Percentiles rank a stretch among this genome's conserved stretches.
Evolutionary conservation across 35 echinoderm and acorn worm species (phyloP).

Genomic region (Acanthaster planci): DNA sequence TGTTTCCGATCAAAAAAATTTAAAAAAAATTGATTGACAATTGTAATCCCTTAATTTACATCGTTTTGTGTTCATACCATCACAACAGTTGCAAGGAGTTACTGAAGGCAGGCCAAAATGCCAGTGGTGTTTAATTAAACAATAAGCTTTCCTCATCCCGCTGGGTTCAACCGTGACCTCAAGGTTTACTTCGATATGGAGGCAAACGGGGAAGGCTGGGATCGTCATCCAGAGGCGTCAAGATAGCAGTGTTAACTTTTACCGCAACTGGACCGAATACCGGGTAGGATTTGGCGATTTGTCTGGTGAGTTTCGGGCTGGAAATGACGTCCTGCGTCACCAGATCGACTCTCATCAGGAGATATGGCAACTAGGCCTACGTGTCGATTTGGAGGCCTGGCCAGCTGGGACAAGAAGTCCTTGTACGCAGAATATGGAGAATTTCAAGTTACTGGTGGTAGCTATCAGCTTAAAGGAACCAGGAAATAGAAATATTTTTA

Average conservation of each 20-base stretch:
- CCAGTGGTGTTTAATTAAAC: too few species aligned
- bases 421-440: constrained; percentile 31
- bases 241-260: constrained; percentile 38
- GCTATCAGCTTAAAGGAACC: too few species aligned
- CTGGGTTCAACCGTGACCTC: not conserved
- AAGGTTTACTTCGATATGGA: constrained; percentile 67
- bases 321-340: constrained; percentile 21
- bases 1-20: too few species aligned
- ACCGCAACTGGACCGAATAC: constrained; percentile 36
- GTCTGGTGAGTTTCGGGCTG: constrained; percentile 40
- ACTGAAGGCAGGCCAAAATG: too few species aligned
- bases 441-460: not conserved
- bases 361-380: not conserved
- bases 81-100: too few species aligned
- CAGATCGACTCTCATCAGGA: not conserved
- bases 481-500: too few species aligned
- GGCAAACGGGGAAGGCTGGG: constrained; percentile 42
- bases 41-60: too few species aligned
- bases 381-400: constrained; percentile 43
- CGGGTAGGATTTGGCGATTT: constrained; percentile 42
- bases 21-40: too few species aligned
- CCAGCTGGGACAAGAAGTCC: not conserved
- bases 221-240: constrained; percentile 53
- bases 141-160: too few species aligned
- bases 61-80: too few species aligned